Base-by-base conservation (phyloP, 2,113 vertebrate species). In the Crotalus viridis region DNA sequence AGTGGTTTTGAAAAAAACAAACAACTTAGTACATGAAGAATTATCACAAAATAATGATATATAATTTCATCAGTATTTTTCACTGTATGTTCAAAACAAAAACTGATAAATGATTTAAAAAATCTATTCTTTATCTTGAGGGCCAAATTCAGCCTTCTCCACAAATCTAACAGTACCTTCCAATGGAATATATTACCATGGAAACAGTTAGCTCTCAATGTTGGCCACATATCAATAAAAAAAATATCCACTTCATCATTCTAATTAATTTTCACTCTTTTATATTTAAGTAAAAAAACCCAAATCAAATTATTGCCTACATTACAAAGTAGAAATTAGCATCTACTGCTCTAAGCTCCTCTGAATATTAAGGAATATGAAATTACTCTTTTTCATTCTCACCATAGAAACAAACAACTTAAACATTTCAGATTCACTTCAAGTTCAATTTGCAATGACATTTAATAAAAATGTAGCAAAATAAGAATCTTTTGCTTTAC, bases 261-360 rank as follows among this genome's bases (percentile, higher is more conserved):
- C 2, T 24, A 56, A 74, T 33, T 90, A n/a, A 0, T 5, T 9
- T 0, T 3, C 1, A 74, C n/a, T 51, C 13, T 43, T 43, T 88
- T 61, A 3, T 22, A 85, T n/a, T 33, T 33, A 61, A n/a, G 26
- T 10, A 22, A 43, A 17, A 17, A 52, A 51, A 61, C 9, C 22
- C 2, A 55, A 55, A 55, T 39, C 74, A 81, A 81, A 81, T 81
- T 81, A 17, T 39, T 81, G 15, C 17, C 33, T 39, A 39, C 3
- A 81, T 43, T 81, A 21, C 33, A 21, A 39, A 81, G 33, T 43
- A 81, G 33, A 81, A 4, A 21, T 24, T 22, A 46, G 52, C 17
- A 88, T 74, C 2, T 6, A 52, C 91, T 48, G 0, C 0, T 22
- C 48, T 59, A 19, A 90, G 81, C 0, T 89, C n/a, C 7, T 43